These are phyloP conservation scores for Melanotaenia boesemani DNA, from an alignment of 2,797 vertebrate species.

Conservation along the genomic window DNA sequence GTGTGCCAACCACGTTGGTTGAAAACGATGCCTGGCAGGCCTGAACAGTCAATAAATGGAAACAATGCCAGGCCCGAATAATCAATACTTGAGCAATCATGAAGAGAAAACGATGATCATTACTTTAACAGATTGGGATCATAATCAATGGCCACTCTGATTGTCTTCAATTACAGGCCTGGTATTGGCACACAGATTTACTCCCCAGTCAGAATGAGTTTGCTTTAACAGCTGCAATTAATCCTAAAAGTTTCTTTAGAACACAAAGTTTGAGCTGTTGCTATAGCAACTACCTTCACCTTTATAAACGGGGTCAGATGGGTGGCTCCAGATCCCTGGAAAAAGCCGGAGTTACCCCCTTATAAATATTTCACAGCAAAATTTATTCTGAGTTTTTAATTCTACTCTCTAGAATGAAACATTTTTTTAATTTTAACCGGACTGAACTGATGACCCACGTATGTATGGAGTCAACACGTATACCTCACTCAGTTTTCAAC, in stretches of 20 bases:
- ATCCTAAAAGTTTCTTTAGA: slow-evolving; percentile 3
- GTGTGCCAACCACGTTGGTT: neutral
- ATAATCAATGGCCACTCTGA: slow-evolving; percentile 59
- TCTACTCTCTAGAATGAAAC: too few relatives aligned
- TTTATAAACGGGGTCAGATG: too few relatives aligned
- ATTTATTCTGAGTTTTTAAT: too few relatives aligned
- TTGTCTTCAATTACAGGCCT: slow-evolving; percentile 49
- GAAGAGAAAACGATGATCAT: slow-evolving; percentile 61
- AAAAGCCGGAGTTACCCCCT: too few relatives aligned
- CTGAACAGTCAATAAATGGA: slow-evolving; percentile 54
- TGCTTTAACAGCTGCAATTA: neutral
- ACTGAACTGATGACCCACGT: too few relatives aligned
- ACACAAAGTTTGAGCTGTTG: neutral
- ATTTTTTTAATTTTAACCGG: too few relatives aligned
- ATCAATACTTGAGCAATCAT: slow-evolving; percentile 66
- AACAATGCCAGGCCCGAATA: slow-evolving; percentile 62
- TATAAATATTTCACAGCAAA: too few relatives aligned
- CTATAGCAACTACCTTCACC: neutral
- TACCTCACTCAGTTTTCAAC: too few relatives aligned
- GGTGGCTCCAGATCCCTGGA: too few relatives aligned
- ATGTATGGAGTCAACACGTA: too few relatives aligned
- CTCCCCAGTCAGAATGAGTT: slow-evolving; percentile 7
- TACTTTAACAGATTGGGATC: slow-evolving; percentile 62
- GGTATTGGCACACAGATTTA: slow-evolving; percentile 4
- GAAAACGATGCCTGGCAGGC: slow-evolving; percentile 17